These are phyloP conservation scores for Callospermophilus lateralis DNA, from an alignment of 2,113 vertebrate genomes.

Conservation along the genomic window DNA sequence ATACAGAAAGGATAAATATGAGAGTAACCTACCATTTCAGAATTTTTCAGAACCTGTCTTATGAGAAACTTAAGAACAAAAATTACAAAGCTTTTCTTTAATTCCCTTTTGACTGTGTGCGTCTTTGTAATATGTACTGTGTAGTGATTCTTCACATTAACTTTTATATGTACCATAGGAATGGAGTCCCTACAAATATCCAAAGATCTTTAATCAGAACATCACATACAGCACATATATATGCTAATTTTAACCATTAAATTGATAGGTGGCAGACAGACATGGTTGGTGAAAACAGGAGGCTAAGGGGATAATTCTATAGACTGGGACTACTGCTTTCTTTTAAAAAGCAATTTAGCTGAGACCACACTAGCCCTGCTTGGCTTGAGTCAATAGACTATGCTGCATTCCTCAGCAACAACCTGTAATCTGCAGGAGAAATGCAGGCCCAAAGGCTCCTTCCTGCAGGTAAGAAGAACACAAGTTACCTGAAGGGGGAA, in stretches of 20 bases:
- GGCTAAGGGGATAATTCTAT: no score
- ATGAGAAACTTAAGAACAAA: not conserved
- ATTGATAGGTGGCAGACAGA: not conserved
- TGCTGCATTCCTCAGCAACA: no score
- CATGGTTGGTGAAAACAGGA: no score
- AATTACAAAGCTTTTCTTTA: not conserved
- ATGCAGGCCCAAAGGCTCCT: no score
- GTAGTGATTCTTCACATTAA: not conserved
- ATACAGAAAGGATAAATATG: not conserved
- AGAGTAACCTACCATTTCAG: not conserved
- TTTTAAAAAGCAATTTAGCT: no score
- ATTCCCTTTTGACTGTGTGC: not conserved
- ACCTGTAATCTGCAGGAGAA: no score
- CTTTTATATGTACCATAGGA: not conserved
- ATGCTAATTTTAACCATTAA: not conserved
- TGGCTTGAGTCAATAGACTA: no score
- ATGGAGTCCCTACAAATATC: not conserved
- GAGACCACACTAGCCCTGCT: no score
- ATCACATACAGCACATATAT: not conserved
- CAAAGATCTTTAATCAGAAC: not conserved
- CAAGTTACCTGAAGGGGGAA: no score
- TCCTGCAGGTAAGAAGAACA: no score
- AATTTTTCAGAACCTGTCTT: not conserved
- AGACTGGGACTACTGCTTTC: no score
- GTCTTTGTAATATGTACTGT: not conserved